phyloP scores from a whole-genome alignment of 1,140 invertebrate genomes.

The Drosophila nasuta region DNA sequence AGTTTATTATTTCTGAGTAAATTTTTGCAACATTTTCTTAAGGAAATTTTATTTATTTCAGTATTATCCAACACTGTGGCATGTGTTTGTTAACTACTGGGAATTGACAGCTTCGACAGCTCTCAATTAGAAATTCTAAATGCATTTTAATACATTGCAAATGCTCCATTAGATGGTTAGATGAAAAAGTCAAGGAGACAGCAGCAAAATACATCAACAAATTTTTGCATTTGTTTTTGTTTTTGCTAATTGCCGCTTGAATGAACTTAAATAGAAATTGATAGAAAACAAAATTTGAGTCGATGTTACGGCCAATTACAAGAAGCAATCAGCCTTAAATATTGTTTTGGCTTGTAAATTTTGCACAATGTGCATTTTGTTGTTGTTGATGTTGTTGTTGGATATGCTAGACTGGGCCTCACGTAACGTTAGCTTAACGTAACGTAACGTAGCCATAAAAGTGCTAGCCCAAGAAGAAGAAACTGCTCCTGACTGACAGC shows the following conservation, averaged over 20 bases:
- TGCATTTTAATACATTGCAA: constrained; percentile 13
- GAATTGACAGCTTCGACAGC: constrained; percentile 1
- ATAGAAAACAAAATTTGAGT: constrained; percentile 22
- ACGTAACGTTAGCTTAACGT: background rate
- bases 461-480: background rate
- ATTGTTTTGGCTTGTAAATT: constrained; percentile 51
- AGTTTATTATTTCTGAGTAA: no score
- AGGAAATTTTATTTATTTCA: background rate
- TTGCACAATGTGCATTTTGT: constrained; percentile 17
- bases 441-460: background rate
- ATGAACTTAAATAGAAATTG: constrained; percentile 47
- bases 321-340: constrained; percentile 70
- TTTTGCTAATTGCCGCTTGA: constrained; percentile 58
- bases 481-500: constrained; percentile 72
- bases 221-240: background rate
- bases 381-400: no score
- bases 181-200: background rate
- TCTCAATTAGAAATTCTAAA: constrained; percentile 11
- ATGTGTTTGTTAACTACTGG: background rate
- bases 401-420: constrained; percentile 6
- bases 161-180: constrained; percentile 20
- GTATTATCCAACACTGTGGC: background rate
- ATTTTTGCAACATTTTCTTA: no score
- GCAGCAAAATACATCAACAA: background rate
- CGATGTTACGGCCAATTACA: constrained; percentile 65